Base-by-base conservation (phyloP, 2,797 vertebrate genomes). In the Anabacerthia variegaticeps region DNA sequence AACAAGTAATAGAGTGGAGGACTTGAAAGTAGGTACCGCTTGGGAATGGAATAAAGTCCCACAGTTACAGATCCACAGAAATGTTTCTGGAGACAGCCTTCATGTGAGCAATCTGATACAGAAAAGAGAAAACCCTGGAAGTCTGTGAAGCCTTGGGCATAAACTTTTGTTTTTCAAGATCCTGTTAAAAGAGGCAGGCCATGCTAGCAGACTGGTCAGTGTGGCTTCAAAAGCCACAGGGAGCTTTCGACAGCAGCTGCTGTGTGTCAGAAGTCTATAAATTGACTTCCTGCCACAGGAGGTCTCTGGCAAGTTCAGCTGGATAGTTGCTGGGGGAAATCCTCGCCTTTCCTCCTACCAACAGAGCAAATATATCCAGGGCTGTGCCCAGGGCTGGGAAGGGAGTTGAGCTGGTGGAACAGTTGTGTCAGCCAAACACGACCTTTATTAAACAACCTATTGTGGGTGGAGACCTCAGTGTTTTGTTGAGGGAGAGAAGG, bases 251-350 rank as follows among this genome's bases (percentile, higher is more conserved):
- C 91, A 95, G 89, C 91, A 96, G 93, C 89, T 94, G 91, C 85
- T 86, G 61, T 49, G 28, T 96, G 95, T 96, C 88, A 86, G 30
- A 81, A 80, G 55, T 73, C 88, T 66, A 56, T 92, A 89, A 89
- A 93, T 72, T 92, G 89, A 93, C 85, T 95, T 94, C 37, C 63
- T 95, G 93, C 74, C 65, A 74, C 1, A 21, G 85, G 74, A 84
- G 63, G 71, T 74, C 71, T 95, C 44, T 56, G 83, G 61, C 88
- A 71, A 75, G 32, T 67, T 95, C 76, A 68, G 59, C 44, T 67
- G 37, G n/a, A 86, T 83, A 44, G 24, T 82, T 86, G 49, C 34
- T 73, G 66, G 56, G 48, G 22, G 20, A 84, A 88, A 86, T 72
- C 69, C 79, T 92, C 0, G 0, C 10, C 26, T 82, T 83, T 80